Base-by-base conservation (phyloP, 2,888 invertebrate genomes). In the Tromatobia lineatoria region DNA sequence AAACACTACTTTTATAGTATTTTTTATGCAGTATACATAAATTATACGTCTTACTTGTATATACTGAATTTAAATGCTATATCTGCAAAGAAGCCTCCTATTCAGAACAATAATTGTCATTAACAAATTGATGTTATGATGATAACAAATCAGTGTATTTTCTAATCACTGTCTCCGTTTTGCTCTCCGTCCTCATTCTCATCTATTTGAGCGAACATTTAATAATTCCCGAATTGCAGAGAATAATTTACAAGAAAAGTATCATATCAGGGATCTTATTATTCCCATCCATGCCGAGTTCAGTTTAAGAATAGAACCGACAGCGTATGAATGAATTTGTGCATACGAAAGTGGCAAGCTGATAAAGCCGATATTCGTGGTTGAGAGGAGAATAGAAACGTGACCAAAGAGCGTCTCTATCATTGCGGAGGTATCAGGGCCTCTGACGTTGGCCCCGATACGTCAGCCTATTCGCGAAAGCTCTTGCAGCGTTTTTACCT, bases 361-460 rank as follows among this genome's bases (percentile, higher is more conserved):
- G 64, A 75, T 64, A 61, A 64, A 64, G 38, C 75, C 15, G 61
- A 64, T 52, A 75, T 75, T 47, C 45, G 29, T 47, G 47, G 47
- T 20, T 52, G 38, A 29, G 38, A 34, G 25, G 59, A 34, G 74
- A 74, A 71, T 38, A n/a, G 52, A 64, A 75, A 75, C 75, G 75
- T 75, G 75, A 75, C 64, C 75, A 18, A 23, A 57, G 64, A 67
- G 15, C 25, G 25, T 67, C 38, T 42, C 18, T 67, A 11, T 13
- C 23, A 57, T 57, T 13, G 23, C 52, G 52, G 18, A 2, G 52
- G 3, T 23, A 7, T 15, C n/a, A 1, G 8, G 7, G 8, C 13
- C 15, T 7, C 66, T 23, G 23, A 45, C 67, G 47, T 45, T 67
- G 45, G 3, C 47, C 25, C 15, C 47, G 67, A 67, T 67, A 47